phyloP scores from a whole-genome alignment of 2,888 invertebrate species.

The Megamerina dolium region DNA sequence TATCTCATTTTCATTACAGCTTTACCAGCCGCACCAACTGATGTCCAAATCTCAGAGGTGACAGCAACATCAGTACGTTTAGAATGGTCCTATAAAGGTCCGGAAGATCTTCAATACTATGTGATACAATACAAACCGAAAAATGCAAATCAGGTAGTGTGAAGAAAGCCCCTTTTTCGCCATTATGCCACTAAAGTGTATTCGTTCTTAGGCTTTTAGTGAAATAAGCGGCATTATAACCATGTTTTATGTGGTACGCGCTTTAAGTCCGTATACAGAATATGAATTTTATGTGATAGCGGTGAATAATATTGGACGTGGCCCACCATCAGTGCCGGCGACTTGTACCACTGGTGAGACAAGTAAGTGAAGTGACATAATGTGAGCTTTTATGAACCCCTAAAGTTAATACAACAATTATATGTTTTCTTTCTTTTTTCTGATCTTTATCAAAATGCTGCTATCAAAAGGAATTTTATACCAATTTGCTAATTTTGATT shows the following conservation, averaged over 20 bases:
- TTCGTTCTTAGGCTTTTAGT: conserved; percentile 66
- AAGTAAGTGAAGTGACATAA: conserved; percentile 59
- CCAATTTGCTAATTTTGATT: no score
- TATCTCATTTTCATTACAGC: conserved; percentile 54
- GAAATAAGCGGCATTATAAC: conserved; percentile 91
- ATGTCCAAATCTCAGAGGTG: conserved; percentile 86
- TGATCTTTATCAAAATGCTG: background rate
- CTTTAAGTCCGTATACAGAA: conserved; percentile 87
- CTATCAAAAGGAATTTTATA: no score
- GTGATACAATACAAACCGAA: conserved; percentile 96
- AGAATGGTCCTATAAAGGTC: conserved; percentile 85
- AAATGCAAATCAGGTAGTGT: conserved; percentile 68
- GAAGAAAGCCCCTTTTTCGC: no score
- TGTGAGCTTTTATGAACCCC: background rate
- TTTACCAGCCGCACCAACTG: conserved; percentile 83
- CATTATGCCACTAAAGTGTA: no score
- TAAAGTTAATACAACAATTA: background rate
- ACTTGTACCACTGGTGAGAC: conserved; percentile 95
- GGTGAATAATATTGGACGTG: conserved; percentile 89
- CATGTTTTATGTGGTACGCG: conserved; percentile 85
- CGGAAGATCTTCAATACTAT: conserved; percentile 90
- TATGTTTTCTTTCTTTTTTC: background rate
- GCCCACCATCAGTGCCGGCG: conserved; percentile 80
- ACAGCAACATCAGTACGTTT: conserved; percentile 89
- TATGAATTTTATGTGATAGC: conserved; percentile 96